These are phyloP conservation scores for Spondyliosoma cantharus DNA, from an alignment of 2,797 vertebrate genomes.

Conservation along the genomic window DNA sequence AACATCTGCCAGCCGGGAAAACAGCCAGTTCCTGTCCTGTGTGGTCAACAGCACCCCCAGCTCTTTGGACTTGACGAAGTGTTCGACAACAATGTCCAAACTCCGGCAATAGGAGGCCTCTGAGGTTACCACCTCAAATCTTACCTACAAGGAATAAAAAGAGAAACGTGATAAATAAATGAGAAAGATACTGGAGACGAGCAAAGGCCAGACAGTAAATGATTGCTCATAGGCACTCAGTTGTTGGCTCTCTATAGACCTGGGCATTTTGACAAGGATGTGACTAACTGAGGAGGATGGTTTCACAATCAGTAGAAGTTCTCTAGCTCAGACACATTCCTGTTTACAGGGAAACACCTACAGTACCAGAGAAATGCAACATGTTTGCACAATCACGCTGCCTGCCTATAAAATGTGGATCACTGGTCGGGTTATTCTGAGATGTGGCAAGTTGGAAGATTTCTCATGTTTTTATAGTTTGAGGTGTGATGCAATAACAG, in stretches of 20 bases:
- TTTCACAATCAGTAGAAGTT: constrained; percentile 55
- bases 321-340: not conserved
- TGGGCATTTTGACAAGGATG: not conserved
- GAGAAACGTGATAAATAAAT: not conserved
- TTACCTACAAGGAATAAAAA: constrained; percentile 82
- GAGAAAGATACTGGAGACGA: not conserved
- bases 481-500: constrained; percentile 20
- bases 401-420: not conserved
- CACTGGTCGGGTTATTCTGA: constrained; percentile 6
- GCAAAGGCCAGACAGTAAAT: not conserved
- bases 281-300: constrained; percentile 26
- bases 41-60: constrained; percentile 86
- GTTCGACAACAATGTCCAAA: constrained; percentile 93
- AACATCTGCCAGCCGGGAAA: constrained; percentile 93
- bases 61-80: constrained; percentile 90
- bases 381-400: constrained; percentile 4
- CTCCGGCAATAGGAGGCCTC: constrained; percentile 96
- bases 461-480: not conserved
- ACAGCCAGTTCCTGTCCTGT: constrained; percentile 96
- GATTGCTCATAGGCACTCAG: accelerated
- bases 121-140: constrained; percentile 95
- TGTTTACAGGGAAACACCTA: not conserved
- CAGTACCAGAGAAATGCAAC: not conserved
- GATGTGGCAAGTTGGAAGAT: constrained; percentile 39
- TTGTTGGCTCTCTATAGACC: not conserved